phyloP scores from a whole-genome alignment of 1,140 invertebrate species.

The Drosophila sp. region DNA sequence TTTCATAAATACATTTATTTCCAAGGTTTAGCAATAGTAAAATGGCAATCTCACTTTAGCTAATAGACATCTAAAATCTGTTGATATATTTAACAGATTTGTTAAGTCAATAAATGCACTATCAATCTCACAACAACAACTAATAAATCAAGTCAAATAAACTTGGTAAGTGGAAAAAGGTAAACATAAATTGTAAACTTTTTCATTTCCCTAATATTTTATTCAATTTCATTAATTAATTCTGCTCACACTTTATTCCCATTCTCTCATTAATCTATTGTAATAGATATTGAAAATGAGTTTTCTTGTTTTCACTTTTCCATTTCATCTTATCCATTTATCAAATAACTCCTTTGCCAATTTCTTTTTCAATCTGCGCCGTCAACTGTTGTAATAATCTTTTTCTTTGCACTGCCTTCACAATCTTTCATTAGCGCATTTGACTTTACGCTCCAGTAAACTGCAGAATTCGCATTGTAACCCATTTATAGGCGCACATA shows the following conservation, averaged over 20 bases:
- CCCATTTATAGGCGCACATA: constrained; percentile 75
- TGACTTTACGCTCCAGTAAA: constrained; percentile 55
- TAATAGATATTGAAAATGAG: constrained; percentile 13
- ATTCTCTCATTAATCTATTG: constrained; percentile 18
- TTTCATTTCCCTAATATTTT: not conserved
- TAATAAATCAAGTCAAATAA: too few species aligned
- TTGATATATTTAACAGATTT: too few species aligned
- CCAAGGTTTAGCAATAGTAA: too few species aligned
- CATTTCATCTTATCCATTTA: constrained; percentile 42
- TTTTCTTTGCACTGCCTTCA: constrained; percentile 35
- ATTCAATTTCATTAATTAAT: not conserved
- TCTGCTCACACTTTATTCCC: not conserved
- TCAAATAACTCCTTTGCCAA: constrained; percentile 41
- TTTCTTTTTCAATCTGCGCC: constrained; percentile 31
- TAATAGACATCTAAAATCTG: too few species aligned
- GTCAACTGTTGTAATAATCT: constrained; percentile 40
- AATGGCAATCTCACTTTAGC: too few species aligned
- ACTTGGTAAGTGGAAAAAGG: too few species aligned
- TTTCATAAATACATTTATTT: too few species aligned
- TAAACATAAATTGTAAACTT: not conserved
- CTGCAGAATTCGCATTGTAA: constrained; percentile 51
- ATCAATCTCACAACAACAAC: too few species aligned
- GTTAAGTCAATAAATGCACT: too few species aligned
- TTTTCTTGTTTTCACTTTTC: constrained; percentile 8
- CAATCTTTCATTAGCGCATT: constrained; percentile 60